phyloP scores from a whole-genome alignment of 2,888 invertebrate species.

The Heliconius ismenius region DNA sequence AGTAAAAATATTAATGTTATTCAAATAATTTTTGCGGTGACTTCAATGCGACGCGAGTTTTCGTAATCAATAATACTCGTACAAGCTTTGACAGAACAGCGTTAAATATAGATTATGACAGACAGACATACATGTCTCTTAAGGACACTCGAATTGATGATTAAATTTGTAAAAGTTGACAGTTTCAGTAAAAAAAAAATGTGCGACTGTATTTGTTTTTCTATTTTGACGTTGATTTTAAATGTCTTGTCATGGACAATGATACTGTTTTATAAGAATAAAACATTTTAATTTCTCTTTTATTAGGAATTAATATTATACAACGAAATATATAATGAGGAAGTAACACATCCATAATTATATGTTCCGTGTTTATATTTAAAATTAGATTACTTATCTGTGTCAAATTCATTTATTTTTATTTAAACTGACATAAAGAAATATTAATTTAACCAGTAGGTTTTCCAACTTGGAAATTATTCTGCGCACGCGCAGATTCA shows the following conservation, averaged over 20 bases:
- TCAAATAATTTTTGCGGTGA: conserved; percentile 28
- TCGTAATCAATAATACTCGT: conserved; percentile 37
- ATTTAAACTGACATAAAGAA: neutral
- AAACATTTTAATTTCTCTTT: neutral
- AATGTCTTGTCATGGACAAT: neutral
- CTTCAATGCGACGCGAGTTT: conserved; percentile 30
- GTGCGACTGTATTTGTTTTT: conserved; percentile 40
- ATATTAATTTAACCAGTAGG: conserved; percentile 28
- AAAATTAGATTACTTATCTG: neutral
- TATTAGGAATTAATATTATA: neutral
- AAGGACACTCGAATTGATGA: conserved; percentile 49
- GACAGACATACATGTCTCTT: conserved; percentile 38
- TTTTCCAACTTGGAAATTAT: conserved; percentile 29
- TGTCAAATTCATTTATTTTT: neutral
- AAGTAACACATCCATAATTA: no score
- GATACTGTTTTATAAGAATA: neutral
- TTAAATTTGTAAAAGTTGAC: conserved; percentile 54
- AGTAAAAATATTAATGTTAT: conserved; percentile 23
- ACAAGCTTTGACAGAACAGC: conserved; percentile 43
- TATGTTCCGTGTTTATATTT: neutral
- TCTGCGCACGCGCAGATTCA: conserved; percentile 45
- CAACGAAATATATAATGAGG: no score
- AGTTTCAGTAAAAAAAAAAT: conserved; percentile 31
- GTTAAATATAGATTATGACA: conserved; percentile 47
- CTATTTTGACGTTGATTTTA: neutral